Evolutionary conservation across 2,797 vertebrate genomes (phyloP).

Genomic region (Artibeus jamaicensis): DNA sequence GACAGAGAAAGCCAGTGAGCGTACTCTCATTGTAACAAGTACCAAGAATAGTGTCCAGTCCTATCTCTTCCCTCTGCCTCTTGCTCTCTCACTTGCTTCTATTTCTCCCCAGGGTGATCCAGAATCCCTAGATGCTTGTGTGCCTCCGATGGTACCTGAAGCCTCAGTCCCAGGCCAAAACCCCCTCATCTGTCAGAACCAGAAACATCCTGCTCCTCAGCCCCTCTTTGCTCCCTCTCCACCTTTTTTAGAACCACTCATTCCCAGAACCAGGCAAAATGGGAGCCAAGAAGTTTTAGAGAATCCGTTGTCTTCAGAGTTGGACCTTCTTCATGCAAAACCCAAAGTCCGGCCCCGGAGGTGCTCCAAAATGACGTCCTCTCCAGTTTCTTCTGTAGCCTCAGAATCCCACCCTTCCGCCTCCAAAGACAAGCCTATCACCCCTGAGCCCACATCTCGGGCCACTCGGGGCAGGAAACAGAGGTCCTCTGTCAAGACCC

Average conservation of each 20-base stretch:
- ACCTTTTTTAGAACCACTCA: neutral
- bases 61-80: neutral
- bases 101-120: slow-evolving; percentile 54
- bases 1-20: neutral
- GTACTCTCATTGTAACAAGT: neutral
- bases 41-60: neutral
- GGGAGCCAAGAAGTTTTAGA: neutral
- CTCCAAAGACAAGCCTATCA: neutral
- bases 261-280: neutral
- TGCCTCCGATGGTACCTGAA: neutral
- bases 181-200: slow-evolving; percentile 27
- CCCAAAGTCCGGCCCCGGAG: neutral
- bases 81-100: neutral
- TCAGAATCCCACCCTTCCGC: neutral
- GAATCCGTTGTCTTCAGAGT: neutral
- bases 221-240: neutral
- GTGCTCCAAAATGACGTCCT: neutral
- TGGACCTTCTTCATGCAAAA: neutral
- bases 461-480: neutral
- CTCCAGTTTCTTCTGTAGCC: neutral
- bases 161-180: neutral
- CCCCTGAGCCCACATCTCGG: neutral
- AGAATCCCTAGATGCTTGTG: neutral
- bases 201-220: neutral
- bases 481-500: neutral